Evolutionary conservation across 2,888 invertebrate species (phyloP).

Genomic region (Megastigmus dorsalis): DNA sequence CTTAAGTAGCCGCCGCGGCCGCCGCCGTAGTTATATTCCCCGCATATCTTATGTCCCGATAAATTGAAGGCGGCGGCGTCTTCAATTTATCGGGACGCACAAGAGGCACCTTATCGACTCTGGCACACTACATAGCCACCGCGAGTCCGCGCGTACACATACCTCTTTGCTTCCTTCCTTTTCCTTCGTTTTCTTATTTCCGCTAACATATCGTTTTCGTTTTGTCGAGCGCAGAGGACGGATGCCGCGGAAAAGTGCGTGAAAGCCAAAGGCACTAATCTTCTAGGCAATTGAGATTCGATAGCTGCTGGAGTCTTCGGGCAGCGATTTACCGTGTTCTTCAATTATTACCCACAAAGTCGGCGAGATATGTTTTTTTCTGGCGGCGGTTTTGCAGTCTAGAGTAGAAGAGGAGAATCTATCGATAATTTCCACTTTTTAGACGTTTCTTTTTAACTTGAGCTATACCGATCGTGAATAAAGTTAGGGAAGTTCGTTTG

Average conservation of each 20-base stretch:
- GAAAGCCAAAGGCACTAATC: slow-evolving; percentile 57
- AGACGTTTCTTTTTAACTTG: no score
- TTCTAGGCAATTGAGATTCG: slow-evolving; percentile 68
- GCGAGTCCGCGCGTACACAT: background rate
- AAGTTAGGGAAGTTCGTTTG: no score
- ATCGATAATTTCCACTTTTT: no score
- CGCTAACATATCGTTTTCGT: no score
- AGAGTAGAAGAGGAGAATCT: no score
- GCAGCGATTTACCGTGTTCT: no score
- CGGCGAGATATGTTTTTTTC: slow-evolving; percentile 4
- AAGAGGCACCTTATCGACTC: slow-evolving; percentile 15
- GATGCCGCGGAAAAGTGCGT: background rate
- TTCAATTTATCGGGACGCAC: background rate
- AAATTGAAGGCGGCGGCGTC: slow-evolving; percentile 62
- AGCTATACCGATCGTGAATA: no score
- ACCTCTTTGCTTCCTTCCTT: background rate
- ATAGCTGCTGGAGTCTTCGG: slow-evolving; percentile 67
- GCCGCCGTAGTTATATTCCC: slow-evolving; percentile 59
- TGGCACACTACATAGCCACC: background rate
- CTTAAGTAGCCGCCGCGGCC: slow-evolving; percentile 39
- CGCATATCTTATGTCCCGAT: slow-evolving; percentile 63
- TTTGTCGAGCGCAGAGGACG: background rate
- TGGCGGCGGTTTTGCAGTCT: background rate
- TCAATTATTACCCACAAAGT: slow-evolving; percentile 13
- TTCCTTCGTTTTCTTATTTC: no score